Conservation (phyloP, 2,113 vertebrate species). For the Odontophorus gujanensis region DNA sequence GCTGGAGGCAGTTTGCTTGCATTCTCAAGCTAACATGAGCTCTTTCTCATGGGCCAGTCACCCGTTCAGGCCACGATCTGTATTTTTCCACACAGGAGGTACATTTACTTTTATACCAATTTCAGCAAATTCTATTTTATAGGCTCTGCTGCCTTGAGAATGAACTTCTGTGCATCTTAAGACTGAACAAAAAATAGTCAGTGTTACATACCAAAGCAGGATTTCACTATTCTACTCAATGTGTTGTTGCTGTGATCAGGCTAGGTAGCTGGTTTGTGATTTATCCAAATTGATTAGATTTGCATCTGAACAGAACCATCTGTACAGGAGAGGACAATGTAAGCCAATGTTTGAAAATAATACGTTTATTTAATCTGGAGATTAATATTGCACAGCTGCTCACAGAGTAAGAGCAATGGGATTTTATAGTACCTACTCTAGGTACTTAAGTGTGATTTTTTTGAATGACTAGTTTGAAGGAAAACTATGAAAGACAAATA, state of each 20-base stretch:
- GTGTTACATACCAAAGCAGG: neutral
- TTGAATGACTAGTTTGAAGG: neutral
- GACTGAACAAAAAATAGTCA: neutral
- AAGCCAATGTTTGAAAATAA: neutral
- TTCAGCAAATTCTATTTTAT: neutral
- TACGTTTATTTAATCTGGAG: neutral
- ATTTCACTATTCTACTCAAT: accelerated
- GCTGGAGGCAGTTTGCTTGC: neutral
- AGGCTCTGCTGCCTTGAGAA: neutral
- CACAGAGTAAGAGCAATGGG: neutral
- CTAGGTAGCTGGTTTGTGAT: neutral
- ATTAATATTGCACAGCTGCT: constrained; percentile 10
- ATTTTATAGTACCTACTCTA: neutral
- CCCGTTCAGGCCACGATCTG: neutral
- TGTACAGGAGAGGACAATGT: neutral
- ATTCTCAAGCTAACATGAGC: neutral
- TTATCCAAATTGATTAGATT: neutral
- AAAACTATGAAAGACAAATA: neutral
- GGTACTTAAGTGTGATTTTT: neutral
- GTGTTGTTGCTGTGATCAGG: neutral
- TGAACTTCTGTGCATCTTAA: neutral
- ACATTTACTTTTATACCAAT: neutral
- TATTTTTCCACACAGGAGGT: neutral
- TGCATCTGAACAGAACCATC: neutral
- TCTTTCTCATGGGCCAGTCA: neutral